These are phyloP conservation scores for Paratrypauchen microcephalus DNA, from an alignment of 2,797 vertebrate species.

Conservation along the genomic window DNA sequence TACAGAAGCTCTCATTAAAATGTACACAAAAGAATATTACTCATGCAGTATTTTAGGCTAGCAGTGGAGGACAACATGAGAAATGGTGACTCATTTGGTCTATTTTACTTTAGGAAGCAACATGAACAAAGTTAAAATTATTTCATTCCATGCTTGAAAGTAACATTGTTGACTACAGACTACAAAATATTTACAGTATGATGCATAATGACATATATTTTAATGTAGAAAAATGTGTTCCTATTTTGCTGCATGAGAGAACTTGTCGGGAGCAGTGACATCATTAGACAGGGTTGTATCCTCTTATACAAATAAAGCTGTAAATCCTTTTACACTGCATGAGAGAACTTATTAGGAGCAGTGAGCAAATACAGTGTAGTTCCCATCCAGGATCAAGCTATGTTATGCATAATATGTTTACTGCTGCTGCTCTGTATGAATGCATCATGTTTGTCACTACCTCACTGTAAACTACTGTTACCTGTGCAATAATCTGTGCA, in stretches of 20 bases:
- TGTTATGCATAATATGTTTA: no score
- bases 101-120: background rate
- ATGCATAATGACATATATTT: background rate
- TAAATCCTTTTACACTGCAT: background rate
- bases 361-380: no score
- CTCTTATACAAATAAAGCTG: background rate
- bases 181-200: background rate
- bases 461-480: no score
- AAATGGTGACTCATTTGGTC: conserved; percentile 5
- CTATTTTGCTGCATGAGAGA: no score
- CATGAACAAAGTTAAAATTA: background rate
- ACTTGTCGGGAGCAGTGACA: no score
- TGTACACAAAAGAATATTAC: background rate
- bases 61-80: background rate
- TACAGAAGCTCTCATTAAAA: background rate
- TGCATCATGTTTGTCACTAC: no score
- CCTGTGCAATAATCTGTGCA: no score
- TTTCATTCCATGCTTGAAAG: background rate
- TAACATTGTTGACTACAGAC: background rate
- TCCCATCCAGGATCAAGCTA: no score
- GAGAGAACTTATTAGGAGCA: no score
- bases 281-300: background rate
- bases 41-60: background rate
- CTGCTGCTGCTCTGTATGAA: no score
- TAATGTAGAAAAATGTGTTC: background rate